A percentile compares a stretch with the other conserved stretches of the same genome.
Evolutionary conservation across 2,113 vertebrate species (phyloP).

Genomic region (Anguilla japonica): DNA sequence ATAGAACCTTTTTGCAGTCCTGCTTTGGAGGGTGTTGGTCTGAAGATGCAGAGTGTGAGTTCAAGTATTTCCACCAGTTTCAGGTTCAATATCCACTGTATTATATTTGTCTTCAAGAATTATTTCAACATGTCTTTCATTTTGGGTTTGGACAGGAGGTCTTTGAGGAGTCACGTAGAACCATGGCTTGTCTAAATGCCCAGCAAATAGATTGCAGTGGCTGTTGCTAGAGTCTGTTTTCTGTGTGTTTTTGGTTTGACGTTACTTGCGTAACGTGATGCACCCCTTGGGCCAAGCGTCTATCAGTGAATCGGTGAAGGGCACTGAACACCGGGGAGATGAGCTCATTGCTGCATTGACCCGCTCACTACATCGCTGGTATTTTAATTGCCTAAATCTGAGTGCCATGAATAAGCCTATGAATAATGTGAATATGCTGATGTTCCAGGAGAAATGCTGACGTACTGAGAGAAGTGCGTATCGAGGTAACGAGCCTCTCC

Average conservation of each 20-base stretch:
- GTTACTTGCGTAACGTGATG: background rate
- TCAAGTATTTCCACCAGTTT: no score
- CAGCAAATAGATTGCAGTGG: background rate
- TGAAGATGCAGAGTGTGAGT: no score
- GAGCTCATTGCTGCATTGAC: background rate
- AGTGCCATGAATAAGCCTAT: background rate
- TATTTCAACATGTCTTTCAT: no score
- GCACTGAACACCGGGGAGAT: background rate
- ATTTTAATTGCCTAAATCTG: background rate
- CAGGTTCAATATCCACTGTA: no score
- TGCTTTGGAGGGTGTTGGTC: no score
- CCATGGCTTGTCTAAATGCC: background rate
- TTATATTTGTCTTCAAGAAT: no score
- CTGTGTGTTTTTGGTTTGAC: background rate
- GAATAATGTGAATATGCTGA: no score
- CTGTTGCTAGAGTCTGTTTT: background rate
- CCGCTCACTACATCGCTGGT: background rate
- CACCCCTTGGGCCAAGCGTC: background rate
- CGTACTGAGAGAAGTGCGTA: background rate
- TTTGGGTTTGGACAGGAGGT: no score
- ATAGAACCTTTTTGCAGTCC: no score
- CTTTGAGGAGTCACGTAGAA: no score
- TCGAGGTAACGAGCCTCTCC: background rate
- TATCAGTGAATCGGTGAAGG: background rate
- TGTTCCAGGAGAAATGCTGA: background rate